These are phyloP conservation scores for Danio aesculapii DNA, from an alignment of 2,797 vertebrate species.

Conservation along the genomic window DNA sequence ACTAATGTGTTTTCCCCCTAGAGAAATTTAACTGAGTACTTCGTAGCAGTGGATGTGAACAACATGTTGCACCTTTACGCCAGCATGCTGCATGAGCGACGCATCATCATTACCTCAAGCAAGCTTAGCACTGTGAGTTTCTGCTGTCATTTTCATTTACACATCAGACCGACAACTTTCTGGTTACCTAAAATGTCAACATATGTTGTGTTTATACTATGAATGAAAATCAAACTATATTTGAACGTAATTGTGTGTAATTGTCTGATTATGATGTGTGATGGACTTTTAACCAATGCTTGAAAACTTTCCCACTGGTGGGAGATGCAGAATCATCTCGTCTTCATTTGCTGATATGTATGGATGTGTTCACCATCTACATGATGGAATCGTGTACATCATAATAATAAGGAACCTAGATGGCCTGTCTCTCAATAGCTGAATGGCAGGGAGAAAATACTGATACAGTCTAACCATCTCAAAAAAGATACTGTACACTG, in stretches of 20 bases:
- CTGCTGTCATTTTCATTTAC: slow-evolving; percentile 55
- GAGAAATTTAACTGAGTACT: slow-evolving; percentile 99
- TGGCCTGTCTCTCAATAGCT: slow-evolving; percentile 1
- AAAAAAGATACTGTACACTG: background rate
- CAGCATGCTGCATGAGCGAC: slow-evolving; percentile 95
- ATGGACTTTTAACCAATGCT: background rate
- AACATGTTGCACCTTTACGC: slow-evolving; percentile 98
- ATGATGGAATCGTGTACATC: background rate
- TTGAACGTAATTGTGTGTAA: background rate
- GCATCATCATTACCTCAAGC: slow-evolving; percentile 96
- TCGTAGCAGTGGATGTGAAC: slow-evolving; percentile 97
- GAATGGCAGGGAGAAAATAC: background rate
- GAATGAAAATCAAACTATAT: slow-evolving; percentile 8
- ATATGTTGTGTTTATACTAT: background rate
- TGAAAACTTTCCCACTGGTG: background rate
- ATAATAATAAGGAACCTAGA: background rate
- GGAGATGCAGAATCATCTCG: slow-evolving; percentile 2
- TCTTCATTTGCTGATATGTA: background rate
- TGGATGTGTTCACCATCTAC: background rate
- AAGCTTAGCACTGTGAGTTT: slow-evolving; percentile 99
- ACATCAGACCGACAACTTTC: slow-evolving; percentile 24
- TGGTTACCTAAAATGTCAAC: slow-evolving; percentile 4
- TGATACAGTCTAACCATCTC: background rate
- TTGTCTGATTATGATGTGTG: background rate
- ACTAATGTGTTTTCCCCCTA: slow-evolving; percentile 67